A percentile compares a stretch with the other conserved stretches of the same genome.
phyloP scores from a whole-genome alignment of 23 tunicate species.

The Botrylloides violaceus region DNA sequence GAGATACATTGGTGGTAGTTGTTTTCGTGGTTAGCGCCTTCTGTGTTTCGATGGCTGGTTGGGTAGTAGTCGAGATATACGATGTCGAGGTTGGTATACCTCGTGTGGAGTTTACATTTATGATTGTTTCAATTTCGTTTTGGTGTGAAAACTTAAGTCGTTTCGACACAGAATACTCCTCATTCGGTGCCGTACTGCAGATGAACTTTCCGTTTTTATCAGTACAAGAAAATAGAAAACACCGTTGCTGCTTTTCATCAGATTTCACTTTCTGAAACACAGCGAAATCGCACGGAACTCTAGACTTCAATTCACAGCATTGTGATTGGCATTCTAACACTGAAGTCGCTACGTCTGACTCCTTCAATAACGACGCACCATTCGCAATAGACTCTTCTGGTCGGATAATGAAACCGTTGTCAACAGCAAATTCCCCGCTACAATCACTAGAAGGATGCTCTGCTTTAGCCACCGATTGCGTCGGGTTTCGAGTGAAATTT shows the following conservation, averaged over 20 bases:
- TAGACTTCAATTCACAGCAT: background rate
- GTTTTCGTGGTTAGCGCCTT: background rate
- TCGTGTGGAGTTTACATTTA: background rate
- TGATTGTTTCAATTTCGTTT: too few species aligned
- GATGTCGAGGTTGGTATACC: constrained; percentile 10
- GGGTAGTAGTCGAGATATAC: background rate
- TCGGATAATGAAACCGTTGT: constrained; percentile 26
- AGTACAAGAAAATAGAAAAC: constrained; percentile 51
- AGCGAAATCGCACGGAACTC: constrained; percentile 31
- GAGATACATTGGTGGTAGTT: background rate
- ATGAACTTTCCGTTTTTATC: constrained; percentile 24
- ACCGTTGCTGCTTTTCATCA: constrained; percentile 21
- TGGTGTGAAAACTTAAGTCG: background rate
- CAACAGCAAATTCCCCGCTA: background rate
- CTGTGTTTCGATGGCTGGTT: background rate
- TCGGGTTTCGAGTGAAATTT: background rate
- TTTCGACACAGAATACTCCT: constrained; percentile 26
- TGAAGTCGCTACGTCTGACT: background rate
- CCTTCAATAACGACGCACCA: constrained; percentile 53
- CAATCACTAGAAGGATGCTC: background rate
- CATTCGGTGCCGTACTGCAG: constrained; percentile 34
- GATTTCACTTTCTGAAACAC: constrained; percentile 17
- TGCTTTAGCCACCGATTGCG: constrained; percentile 5
- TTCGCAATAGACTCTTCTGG: constrained; percentile 54
- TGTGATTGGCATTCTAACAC: background rate